Conservation (phyloP, 2,113 vertebrate genomes). For the Marmota flaviventris region DNA sequence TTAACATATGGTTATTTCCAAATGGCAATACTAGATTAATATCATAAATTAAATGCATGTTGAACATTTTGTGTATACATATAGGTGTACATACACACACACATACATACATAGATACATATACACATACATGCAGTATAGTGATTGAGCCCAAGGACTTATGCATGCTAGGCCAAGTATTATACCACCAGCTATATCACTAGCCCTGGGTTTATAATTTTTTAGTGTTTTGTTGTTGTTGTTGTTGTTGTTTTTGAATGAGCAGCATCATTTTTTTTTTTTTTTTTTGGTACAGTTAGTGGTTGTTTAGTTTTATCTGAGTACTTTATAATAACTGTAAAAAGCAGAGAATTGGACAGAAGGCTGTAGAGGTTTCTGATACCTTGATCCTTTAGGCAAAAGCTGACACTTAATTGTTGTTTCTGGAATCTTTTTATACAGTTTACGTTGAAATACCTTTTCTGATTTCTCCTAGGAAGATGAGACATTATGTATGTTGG, state of each 20-base stretch:
- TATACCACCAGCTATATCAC: neutral
- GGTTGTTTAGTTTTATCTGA: conserved; percentile 39
- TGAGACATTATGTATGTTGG: conserved; percentile 95
- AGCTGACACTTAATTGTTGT: conserved; percentile 88
- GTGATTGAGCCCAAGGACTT: neutral
- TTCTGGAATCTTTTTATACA: conserved; percentile 67
- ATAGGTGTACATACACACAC: neutral
- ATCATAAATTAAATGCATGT: conserved; percentile 4
- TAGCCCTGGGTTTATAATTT: conserved; percentile 37
- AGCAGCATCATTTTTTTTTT: neutral
- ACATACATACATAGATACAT: no score
- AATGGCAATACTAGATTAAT: conserved; percentile 31
- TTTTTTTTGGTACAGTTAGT: neutral
- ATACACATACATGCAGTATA: neutral
- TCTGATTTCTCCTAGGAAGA: conserved; percentile 85
- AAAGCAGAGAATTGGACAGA: conserved; percentile 56
- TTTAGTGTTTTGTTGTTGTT: neutral
- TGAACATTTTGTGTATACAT: neutral
- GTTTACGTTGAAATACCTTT: conserved; percentile 62
- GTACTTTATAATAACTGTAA: conserved; percentile 14
- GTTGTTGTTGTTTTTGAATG: neutral
- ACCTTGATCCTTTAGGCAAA: conserved; percentile 28
- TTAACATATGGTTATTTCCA: conserved; percentile 47
- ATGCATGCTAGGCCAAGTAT: no score
- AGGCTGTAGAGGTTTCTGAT: conserved; percentile 15